Evolutionary conservation across 1,140 invertebrate species (phyloP).

Genomic region (Macrosteles quadrilineatus): DNA sequence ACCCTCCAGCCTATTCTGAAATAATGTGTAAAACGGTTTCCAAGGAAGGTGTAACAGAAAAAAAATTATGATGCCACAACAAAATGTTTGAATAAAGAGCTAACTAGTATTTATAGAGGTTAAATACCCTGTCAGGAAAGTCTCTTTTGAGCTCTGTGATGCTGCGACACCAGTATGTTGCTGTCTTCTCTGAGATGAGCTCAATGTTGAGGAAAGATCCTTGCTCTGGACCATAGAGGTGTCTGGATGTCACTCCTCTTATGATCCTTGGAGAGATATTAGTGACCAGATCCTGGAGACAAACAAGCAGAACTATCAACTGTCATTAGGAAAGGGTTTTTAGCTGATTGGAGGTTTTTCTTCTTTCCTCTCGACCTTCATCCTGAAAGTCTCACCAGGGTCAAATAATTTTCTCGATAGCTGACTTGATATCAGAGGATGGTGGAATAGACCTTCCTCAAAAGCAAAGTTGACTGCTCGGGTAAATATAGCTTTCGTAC

Average conservation of each 20-base stretch:
- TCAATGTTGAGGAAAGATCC: constrained; percentile 97
- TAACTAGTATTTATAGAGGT: too few species aligned
- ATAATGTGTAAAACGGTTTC: too few species aligned
- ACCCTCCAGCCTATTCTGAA: too few species aligned
- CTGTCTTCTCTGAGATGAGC: constrained; percentile 95
- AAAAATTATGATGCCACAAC: too few species aligned
- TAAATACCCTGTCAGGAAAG: constrained; percentile 84
- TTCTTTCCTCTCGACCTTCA: neutral
- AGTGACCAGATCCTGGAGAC: constrained; percentile 81
- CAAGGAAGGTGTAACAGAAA: too few species aligned
- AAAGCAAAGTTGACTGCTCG: too few species aligned
- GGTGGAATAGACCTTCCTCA: too few species aligned
- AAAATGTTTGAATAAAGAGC: too few species aligned
- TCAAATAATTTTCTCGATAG: too few species aligned
- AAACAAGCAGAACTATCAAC: neutral
- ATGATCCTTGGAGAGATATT: constrained; percentile 97
- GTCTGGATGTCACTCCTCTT: constrained; percentile 87
- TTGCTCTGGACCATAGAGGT: constrained; percentile 92
- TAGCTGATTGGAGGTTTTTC: neutral
- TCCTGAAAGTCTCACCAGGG: neutral
- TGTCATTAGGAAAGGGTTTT: neutral
- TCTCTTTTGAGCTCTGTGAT: constrained; percentile 89
- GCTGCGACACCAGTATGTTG: constrained; percentile 89
- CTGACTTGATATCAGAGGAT: too few species aligned
- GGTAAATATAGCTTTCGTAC: too few species aligned